These are phyloP conservation scores for Stenichneumon culpator DNA, from an alignment of 2,888 invertebrate species.

Conservation along the genomic window DNA sequence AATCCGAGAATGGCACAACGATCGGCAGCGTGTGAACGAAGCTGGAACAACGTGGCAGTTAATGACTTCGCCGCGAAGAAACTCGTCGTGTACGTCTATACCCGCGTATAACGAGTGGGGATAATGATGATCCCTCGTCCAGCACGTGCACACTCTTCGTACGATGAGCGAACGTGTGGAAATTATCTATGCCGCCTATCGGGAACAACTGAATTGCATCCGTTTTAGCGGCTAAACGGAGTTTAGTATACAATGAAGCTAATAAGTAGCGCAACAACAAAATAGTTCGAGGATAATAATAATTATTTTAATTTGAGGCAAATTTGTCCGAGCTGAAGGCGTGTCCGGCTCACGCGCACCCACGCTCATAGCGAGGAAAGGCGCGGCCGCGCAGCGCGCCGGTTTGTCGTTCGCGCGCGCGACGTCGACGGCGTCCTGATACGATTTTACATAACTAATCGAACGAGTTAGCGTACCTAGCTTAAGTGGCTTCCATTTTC, in stretches of 20 bases:
- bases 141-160: neutral
- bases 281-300: constrained; percentile 41
- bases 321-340: constrained; percentile 49
- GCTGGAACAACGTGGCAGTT: neutral
- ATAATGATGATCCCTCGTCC: constrained; percentile 11
- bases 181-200: neutral
- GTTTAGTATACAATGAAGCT: constrained; percentile 3
- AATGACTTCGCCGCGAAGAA: constrained; percentile 1
- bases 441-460: constrained; percentile 71
- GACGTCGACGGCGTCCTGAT: constrained; percentile 46
- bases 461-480: constrained; percentile 34
- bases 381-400: constrained; percentile 33
- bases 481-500: constrained; percentile 62
- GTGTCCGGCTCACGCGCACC: constrained; percentile 35
- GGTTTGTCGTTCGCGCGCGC: constrained; percentile 3
- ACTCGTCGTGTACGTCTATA: neutral
- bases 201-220: constrained; percentile 1
- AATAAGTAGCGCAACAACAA: constrained; percentile 18
- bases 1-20: constrained; percentile 6
- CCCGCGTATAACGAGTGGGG: neutral
- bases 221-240: constrained; percentile 11
- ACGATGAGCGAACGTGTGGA: neutral
- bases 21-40: constrained; percentile 5
- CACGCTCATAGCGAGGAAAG: constrained; percentile 29
- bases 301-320: constrained; percentile 40